Conservation (phyloP, 2,888 invertebrate genomes). For the Trisateles emortualis region DNA sequence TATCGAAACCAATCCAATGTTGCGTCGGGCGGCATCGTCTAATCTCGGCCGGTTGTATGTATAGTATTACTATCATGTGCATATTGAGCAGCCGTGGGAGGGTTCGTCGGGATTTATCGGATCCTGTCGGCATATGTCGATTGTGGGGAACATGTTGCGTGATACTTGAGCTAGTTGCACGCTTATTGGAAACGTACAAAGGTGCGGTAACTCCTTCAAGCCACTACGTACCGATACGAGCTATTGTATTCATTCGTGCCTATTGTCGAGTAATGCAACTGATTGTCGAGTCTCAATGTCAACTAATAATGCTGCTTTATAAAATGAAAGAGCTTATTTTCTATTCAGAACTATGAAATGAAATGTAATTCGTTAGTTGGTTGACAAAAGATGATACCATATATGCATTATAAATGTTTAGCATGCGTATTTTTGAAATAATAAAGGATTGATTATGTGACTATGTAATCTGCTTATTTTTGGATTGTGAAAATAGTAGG, state of each 20-base stretch:
- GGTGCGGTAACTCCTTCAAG: slow-evolving; percentile 3
- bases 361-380: not conserved
- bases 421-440: too few relatives aligned
- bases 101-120: slow-evolving; percentile 38
- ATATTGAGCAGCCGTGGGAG: slow-evolving; percentile 32
- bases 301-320: not conserved
- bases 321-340: not conserved
- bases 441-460: too few relatives aligned
- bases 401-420: not conserved
- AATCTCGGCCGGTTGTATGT: slow-evolving; percentile 39
- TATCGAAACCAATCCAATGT: slow-evolving; percentile 30
- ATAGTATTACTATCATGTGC: slow-evolving; percentile 38
- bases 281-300: not conserved
- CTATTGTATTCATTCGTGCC: not conserved
- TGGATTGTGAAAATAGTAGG: too few relatives aligned
- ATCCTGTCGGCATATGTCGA: slow-evolving; percentile 25
- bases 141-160: slow-evolving; percentile 33
- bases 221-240: not conserved
- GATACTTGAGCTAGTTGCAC: slow-evolving; percentile 28
- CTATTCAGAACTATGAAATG: not conserved
- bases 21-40: slow-evolving; percentile 31
- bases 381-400: not conserved
- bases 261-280: not conserved
- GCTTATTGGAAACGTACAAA: slow-evolving; percentile 26
- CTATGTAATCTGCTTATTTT: too few relatives aligned